A percentile compares a stretch with the other conserved stretches of the same genome.
phyloP scores from a whole-genome alignment of 2,888 invertebrate species.

The Andrena marginata region DNA sequence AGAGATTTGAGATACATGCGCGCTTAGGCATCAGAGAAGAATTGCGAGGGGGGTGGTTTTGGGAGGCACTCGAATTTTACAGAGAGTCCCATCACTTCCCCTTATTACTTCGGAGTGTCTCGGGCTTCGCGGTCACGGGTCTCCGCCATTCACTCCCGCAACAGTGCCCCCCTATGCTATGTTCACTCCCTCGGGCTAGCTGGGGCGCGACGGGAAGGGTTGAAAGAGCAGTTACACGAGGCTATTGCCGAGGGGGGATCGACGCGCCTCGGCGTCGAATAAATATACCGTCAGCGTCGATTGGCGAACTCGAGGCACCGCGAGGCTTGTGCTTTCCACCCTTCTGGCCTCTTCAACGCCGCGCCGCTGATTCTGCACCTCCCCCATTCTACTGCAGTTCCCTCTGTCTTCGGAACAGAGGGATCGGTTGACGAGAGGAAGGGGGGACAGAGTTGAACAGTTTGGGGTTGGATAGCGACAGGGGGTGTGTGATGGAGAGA shows the following conservation, averaged over 20 bases:
- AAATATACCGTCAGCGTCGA: constrained; percentile 10
- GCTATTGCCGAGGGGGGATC: not conserved
- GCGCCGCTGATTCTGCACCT: constrained; percentile 4
- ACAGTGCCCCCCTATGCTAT: not conserved
- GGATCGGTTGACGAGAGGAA: not conserved
- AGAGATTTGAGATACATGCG: not conserved
- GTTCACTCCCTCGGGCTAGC: not conserved
- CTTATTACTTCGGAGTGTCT: not conserved
- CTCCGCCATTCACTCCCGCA: not conserved
- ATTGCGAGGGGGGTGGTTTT: not conserved
- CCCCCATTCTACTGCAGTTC: not conserved
- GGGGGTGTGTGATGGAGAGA: no score
- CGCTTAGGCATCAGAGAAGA: not conserved
- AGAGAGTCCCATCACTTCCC: constrained; percentile 1
- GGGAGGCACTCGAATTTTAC: not conserved
- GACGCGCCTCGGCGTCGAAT: not conserved
- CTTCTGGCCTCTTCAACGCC: not conserved
- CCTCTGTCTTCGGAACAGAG: not conserved
- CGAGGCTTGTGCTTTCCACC: not conserved
- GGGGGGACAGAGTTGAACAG: not conserved
- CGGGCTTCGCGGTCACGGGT: not conserved
- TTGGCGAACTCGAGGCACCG: constrained; percentile 1
- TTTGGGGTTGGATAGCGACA: no score
- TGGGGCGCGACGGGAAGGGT: not conserved
- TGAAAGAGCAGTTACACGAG: constrained; percentile 5